Evolutionary conservation across 2,113 vertebrate species (phyloP).

Genomic region (Sinocyclocheilus grahami): DNA sequence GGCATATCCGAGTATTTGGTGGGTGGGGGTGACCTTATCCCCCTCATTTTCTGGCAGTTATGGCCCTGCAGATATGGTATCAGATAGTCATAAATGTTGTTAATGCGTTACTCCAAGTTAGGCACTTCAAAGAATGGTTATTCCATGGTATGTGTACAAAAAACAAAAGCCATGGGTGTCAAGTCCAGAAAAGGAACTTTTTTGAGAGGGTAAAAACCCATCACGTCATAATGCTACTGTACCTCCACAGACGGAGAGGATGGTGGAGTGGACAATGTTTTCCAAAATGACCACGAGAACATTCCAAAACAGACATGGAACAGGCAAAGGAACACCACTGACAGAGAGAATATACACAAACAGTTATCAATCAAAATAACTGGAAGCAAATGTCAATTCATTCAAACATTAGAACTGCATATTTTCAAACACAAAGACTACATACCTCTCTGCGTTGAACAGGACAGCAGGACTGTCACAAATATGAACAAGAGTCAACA

Average conservation of each 20-base stretch:
- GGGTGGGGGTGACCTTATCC: background rate
- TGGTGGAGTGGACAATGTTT: slow-evolving; percentile 82
- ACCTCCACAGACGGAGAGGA: slow-evolving; percentile 82
- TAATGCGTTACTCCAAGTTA: background rate
- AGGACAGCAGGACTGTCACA: slow-evolving; percentile 39
- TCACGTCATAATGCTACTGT: slow-evolving; percentile 38
- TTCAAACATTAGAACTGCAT: background rate
- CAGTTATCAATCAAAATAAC: background rate
- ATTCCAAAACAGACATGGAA: slow-evolving; percentile 84
- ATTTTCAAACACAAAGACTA: background rate
- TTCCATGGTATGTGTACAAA: background rate
- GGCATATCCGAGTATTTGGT: background rate
- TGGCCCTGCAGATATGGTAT: background rate
- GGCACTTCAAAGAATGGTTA: background rate
- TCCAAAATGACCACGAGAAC: slow-evolving; percentile 86
- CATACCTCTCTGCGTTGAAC: slow-evolving; percentile 41
- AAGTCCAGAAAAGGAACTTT: background rate
- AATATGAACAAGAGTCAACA: slow-evolving; percentile 5
- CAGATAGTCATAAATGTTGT: background rate
- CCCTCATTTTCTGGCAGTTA: background rate
- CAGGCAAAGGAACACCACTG: slow-evolving; percentile 80
- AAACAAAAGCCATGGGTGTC: background rate
- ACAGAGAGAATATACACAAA: background rate
- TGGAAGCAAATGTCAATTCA: background rate
- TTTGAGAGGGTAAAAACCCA: background rate